These are phyloP conservation scores for Cylloceria caligata DNA, from an alignment of 2,888 invertebrate genomes.

Conservation along the genomic window DNA sequence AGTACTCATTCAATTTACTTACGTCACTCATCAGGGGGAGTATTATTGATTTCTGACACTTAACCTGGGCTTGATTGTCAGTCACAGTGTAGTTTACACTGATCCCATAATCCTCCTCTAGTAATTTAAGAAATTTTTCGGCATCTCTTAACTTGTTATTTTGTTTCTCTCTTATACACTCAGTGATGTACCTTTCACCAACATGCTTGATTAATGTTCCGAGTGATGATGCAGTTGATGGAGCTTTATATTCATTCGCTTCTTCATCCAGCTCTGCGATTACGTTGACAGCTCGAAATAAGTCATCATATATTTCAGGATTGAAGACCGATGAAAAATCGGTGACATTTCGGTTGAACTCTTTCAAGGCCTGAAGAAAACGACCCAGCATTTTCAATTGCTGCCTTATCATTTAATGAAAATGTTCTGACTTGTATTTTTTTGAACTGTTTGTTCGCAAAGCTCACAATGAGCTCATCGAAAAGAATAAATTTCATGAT, in stretches of 20 bases:
- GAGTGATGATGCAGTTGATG: too few species aligned
- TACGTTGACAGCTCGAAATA: too few species aligned
- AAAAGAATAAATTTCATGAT: not conserved
- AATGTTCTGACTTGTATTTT: not conserved
- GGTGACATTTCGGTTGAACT: constrained; percentile 48
- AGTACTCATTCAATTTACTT: too few species aligned
- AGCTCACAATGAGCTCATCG: not conserved
- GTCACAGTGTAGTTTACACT: constrained; percentile 39
- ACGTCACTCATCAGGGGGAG: too few species aligned
- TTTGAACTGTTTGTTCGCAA: not conserved
- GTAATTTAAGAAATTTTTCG: constrained; percentile 61
- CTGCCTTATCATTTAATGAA: not conserved
- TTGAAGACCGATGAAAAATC: constrained; percentile 37
- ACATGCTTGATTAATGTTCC: too few species aligned
- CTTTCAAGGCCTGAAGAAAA: constrained; percentile 55
- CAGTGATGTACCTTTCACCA: too few species aligned
- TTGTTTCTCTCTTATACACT: too few species aligned
- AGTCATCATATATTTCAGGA: constrained; percentile 47
- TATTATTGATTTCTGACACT: constrained; percentile 31
- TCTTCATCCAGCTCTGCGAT: too few species aligned
- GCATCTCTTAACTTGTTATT: too few species aligned
- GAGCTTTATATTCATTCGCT: too few species aligned
- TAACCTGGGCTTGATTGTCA: constrained; percentile 32
- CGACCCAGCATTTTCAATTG: not conserved
- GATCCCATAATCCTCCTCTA: constrained; percentile 42